These are phyloP conservation scores for Mungos mungo DNA, from an alignment of 2,113 vertebrate species.

Conservation along the genomic window DNA sequence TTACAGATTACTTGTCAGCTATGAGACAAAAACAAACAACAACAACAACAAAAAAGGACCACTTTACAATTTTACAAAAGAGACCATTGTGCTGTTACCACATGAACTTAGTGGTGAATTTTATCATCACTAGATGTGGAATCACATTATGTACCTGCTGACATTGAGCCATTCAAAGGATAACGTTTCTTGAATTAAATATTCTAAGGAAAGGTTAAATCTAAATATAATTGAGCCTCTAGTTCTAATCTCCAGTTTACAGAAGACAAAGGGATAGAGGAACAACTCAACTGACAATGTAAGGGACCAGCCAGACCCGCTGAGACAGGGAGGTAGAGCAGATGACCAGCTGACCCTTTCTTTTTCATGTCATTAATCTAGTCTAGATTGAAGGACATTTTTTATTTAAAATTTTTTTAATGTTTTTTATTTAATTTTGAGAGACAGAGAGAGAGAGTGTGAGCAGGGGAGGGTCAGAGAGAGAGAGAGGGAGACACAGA, in stretches of 20 bases:
- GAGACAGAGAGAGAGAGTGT: no score
- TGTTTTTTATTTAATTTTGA: no score
- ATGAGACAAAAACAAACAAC: neutral
- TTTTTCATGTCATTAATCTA: neutral
- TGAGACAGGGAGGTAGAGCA: neutral
- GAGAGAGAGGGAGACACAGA: no score
- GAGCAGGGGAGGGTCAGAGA: no score
- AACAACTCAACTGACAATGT: neutral
- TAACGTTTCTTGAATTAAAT: neutral
- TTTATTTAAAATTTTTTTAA: no score
- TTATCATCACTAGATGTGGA: neutral
- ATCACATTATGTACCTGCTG: neutral
- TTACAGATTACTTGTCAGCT: neutral
- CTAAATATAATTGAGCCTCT: neutral
- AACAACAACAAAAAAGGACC: neutral
- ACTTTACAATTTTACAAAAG: neutral
- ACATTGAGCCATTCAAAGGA: no score
- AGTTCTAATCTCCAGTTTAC: neutral
- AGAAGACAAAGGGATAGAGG: neutral
- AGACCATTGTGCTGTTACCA: neutral
- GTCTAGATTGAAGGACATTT: neutral
- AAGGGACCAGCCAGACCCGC: neutral
- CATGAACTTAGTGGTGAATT: neutral
- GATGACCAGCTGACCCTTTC: neutral
- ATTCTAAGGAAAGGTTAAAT: neutral